Conservation (phyloP, 2,113 vertebrate species). For the Nothocercus julius region DNA sequence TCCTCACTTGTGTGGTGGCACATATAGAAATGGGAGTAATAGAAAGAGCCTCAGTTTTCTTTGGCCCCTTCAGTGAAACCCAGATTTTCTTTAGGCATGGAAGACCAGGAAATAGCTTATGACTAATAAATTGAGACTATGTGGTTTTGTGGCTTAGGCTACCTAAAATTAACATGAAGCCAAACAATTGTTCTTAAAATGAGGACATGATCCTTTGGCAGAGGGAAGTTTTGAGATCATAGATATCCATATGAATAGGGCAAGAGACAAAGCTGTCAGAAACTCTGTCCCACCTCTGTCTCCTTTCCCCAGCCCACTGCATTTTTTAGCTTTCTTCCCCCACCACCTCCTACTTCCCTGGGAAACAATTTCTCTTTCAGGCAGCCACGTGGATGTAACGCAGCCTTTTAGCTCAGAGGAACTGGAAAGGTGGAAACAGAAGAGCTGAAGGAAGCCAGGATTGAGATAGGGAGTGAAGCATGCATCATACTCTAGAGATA, state of each 20-base stretch:
- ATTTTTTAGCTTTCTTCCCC: background rate
- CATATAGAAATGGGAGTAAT: background rate
- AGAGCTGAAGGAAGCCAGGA: background rate
- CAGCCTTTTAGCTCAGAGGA: background rate
- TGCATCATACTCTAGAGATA: background rate
- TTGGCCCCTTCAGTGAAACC: background rate
- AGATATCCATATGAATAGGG: background rate
- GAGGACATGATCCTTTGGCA: background rate
- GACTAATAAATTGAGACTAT: background rate
- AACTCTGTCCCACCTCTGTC: background rate
- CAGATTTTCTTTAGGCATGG: background rate
- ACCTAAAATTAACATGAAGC: background rate
- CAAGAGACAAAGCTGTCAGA: background rate
- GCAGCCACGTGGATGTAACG: background rate
- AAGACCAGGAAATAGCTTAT: background rate
- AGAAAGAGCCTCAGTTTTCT: background rate
- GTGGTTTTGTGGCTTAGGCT: background rate
- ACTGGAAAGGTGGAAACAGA: rapidly evolving
- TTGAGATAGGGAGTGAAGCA: background rate
- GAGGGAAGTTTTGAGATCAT: background rate
- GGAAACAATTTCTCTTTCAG: background rate
- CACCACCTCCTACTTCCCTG: rapidly evolving
- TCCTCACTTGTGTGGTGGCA: background rate
- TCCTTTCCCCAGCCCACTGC: background rate
- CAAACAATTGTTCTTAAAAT: background rate